These are phyloP conservation scores for Synergus umbraculus DNA, from an alignment of 2,888 invertebrate species.

Conservation along the genomic window DNA sequence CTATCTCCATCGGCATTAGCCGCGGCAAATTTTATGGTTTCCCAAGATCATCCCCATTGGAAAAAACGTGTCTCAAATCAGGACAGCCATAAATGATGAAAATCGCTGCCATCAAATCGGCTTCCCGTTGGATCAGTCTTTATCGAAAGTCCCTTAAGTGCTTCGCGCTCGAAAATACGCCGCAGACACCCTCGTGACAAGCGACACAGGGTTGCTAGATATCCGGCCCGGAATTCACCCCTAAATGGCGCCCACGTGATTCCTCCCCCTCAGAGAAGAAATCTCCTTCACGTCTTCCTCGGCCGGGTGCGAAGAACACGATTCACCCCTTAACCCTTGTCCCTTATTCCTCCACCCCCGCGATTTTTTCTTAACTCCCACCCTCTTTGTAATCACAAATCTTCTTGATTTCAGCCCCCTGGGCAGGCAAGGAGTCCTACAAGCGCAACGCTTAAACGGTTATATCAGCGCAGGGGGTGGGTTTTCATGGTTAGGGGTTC, in stretches of 20 bases:
- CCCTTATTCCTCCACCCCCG: conserved; percentile 26
- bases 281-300: conserved; percentile 40
- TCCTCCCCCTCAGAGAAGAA: conserved; percentile 33
- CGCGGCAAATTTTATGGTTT: conserved; percentile 2
- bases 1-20: conserved; percentile 10
- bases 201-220: conserved; percentile 31
- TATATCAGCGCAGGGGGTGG: conserved; percentile 59
- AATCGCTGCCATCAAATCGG: conserved; percentile 20
- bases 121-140: conserved; percentile 22
- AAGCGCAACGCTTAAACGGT: conserved; percentile 63
- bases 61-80: conserved; percentile 2
- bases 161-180: conserved; percentile 28
- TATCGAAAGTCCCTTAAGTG: conserved; percentile 40
- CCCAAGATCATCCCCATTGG: not conserved
- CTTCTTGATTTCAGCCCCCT: conserved; percentile 51
- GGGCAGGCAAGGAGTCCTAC: conserved; percentile 42
- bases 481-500: conserved; percentile 38
- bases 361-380: not conserved
- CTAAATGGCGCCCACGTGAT: conserved; percentile 51
- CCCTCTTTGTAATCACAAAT: conserved; percentile 47
- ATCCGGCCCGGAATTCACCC: conserved; percentile 47
- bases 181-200: conserved; percentile 42
- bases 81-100: conserved; percentile 12
- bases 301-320: conserved; percentile 52
- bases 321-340: conserved; percentile 47